phyloP scores from a whole-genome alignment of 2,113 vertebrate genomes.

The Furnarius figulus region DNA sequence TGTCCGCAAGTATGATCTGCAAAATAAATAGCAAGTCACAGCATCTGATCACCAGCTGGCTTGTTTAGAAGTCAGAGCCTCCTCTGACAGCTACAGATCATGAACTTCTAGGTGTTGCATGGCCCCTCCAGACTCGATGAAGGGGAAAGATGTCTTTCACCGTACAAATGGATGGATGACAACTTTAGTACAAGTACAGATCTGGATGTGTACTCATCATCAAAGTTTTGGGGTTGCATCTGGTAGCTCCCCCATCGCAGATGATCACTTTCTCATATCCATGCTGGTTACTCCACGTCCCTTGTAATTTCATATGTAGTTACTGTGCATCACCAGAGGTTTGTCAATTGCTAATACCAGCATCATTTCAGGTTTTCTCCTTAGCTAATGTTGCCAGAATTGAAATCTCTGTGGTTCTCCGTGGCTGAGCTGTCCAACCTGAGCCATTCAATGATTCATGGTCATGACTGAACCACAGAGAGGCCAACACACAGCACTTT shows the following conservation, averaged over 20 bases:
- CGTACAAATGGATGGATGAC: not conserved
- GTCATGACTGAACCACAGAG: not conserved
- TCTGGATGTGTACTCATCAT: not conserved
- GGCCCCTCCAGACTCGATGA: not conserved
- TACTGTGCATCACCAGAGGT: not conserved
- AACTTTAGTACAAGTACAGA: not conserved
- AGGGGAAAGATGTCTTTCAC: not conserved
- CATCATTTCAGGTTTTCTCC: not conserved
- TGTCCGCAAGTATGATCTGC: constrained; percentile 37
- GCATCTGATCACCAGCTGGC: constrained; percentile 50
- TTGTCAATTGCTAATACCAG: not conserved
- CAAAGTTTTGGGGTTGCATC: not conserved
- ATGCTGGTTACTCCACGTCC: not conserved
- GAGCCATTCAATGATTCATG: not conserved
- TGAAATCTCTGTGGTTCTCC: not conserved
- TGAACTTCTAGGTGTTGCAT: not conserved
- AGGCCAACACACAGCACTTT: not conserved
- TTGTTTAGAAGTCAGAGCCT: constrained; percentile 6
- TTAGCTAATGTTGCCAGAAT: not conserved
- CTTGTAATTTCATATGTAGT: not conserved
- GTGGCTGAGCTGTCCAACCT: not conserved
- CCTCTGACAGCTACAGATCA: not conserved
- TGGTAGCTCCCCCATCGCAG: not conserved
- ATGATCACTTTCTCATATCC: not conserved
- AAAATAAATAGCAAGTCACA: constrained; percentile 54